Conservation (phyloP, 1,140 invertebrate species). For the Apolygus lucorum region DNA sequence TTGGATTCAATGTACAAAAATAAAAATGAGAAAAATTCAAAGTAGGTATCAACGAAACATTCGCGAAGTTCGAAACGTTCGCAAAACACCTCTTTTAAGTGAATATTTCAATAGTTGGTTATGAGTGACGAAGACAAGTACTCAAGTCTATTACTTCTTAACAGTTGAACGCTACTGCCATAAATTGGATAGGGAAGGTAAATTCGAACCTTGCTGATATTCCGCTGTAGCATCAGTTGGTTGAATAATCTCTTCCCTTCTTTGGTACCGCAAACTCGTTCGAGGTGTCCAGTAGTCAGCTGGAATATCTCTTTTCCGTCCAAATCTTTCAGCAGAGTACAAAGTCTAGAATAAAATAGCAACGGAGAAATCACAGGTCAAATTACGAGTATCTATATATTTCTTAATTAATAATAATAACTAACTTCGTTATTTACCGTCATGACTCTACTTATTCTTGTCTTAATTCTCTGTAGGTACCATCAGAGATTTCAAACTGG, state of each 20-base stretch:
- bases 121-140: background rate
- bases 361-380: too few species aligned
- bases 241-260: slow-evolving; percentile 65
- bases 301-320: slow-evolving; percentile 61
- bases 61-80: background rate
- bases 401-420: too few species aligned
- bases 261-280: slow-evolving; percentile 54
- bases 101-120: background rate
- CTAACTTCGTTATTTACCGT: too few species aligned
- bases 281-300: slow-evolving; percentile 52
- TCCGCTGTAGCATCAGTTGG: slow-evolving; percentile 65
- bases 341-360: too few species aligned
- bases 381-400: too few species aligned
- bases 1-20: background rate
- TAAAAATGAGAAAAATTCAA: background rate
- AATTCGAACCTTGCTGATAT: slow-evolving; percentile 64
- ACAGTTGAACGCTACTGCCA: too few species aligned
- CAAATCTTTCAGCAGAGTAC: slow-evolving; percentile 47
- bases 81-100: background rate
- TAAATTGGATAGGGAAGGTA: too few species aligned
- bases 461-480: too few species aligned
- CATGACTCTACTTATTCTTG: too few species aligned
- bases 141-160: too few species aligned
- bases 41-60: background rate
- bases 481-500: too few species aligned